These are phyloP conservation scores for Pachyuromys duprasi DNA, from an alignment of 2,797 vertebrate genomes.

Conservation along the genomic window DNA sequence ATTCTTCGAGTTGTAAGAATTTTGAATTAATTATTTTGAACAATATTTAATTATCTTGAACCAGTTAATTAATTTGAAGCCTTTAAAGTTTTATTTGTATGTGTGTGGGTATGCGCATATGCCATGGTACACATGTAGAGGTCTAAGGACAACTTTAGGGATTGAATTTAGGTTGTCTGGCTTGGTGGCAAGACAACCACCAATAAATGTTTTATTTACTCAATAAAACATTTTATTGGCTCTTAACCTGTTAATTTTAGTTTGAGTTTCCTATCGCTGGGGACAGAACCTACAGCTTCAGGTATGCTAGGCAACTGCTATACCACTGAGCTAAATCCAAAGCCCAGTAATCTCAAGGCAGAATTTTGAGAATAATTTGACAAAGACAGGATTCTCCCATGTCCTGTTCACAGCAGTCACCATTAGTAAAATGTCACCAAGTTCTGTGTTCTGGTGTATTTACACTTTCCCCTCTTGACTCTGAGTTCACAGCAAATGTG, in stretches of 20 bases:
- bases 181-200: not conserved
- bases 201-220: too few relatives aligned
- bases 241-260: not conserved
- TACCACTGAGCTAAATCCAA: not conserved
- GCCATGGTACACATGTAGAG: not conserved
- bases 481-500: not conserved
- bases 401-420: not conserved
- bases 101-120: not conserved
- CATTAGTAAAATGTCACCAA: not conserved
- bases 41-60: conserved; percentile 8
- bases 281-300: not conserved
- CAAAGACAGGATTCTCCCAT: not conserved
- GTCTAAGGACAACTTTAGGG: not conserved
- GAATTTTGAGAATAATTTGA: not conserved
- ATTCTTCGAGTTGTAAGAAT: not conserved
- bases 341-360: not conserved
- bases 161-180: not conserved
- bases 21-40: not conserved
- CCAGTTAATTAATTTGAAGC: not conserved
- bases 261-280: not conserved
- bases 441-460: not conserved
- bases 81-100: not conserved
- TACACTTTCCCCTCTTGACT: not conserved
- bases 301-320: not conserved
- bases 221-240: too few relatives aligned